These are phyloP conservation scores for Andricus grossulariae DNA, from an alignment of 1,140 invertebrate species.

Conservation along the genomic window DNA sequence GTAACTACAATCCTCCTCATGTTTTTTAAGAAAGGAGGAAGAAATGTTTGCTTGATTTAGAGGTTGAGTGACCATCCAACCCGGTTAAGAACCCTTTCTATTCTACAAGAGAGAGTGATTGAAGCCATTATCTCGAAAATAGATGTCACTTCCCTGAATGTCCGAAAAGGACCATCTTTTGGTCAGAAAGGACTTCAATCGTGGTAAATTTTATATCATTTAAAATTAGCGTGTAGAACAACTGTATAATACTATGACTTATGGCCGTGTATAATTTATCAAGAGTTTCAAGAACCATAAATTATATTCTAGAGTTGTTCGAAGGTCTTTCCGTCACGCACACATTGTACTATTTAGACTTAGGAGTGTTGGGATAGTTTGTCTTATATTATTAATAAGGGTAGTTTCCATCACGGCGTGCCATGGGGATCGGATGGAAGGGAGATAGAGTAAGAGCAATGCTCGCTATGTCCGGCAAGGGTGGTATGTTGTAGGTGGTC, in stretches of 20 bases:
- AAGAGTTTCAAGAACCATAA: neutral
- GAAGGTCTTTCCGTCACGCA: constrained; percentile 47
- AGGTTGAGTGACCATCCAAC: constrained; percentile 49
- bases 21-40: constrained; percentile 49
- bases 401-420: constrained; percentile 67
- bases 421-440: constrained; percentile 60
- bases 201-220: no score
- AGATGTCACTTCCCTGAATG: neutral
- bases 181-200: no score
- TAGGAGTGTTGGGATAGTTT: constrained; percentile 54
- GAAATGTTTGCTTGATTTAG: constrained; percentile 71
- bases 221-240: no score
- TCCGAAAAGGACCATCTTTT: no score
- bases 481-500: constrained; percentile 72
- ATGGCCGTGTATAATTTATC: neutral
- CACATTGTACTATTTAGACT: constrained; percentile 69
- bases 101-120: neutral
- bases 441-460: constrained; percentile 69
- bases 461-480: constrained; percentile 73
- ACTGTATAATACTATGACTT: no score
- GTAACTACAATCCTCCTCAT: constrained; percentile 62
- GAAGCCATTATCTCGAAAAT: neutral
- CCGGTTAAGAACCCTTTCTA: constrained; percentile 61
- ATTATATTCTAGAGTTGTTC: neutral
- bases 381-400: constrained; percentile 75